Evolutionary conservation across 2,797 vertebrate species (phyloP), one percentile per base, ranked within the genome.

Genomic region (Antrozous pallidus): DNA sequence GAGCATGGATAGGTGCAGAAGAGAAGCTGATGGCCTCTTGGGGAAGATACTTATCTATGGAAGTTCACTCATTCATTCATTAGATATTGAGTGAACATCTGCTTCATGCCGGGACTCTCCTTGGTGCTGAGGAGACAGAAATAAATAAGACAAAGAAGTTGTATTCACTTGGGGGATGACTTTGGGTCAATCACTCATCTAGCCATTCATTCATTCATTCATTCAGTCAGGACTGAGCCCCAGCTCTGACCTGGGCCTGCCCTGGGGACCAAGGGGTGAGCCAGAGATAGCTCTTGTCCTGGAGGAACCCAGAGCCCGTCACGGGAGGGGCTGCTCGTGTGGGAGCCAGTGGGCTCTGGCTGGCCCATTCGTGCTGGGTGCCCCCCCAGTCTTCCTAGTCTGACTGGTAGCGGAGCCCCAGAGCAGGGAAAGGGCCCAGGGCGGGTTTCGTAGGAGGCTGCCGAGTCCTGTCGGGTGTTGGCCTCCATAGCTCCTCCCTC

Each of bases 331-430:
- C 56, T 1, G 4, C 42, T 42, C 1, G 0, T 36, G 40, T 22
- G 20, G 75, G 33, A 7, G 17, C 38, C 17, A 0, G 8, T 1
- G 6, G n/a, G 71, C 63, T 1, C 14, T 8, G 69, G 51, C 31
- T 0, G 5, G 31, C n/a, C 26, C 3, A 0, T 8, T 1, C 1
- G 31, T 24, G 14, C 26, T 16, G 38, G 36, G 38, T 17, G 47
- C 33, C 49, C 1, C 63, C n/a, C 38, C 28, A 2, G 87, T 22
- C 71, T 36, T 56, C 42, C 79, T 1, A 0, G 20, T 61, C 88
- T 14, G 28, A 2, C 31, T 3, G 0, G 14, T 38, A 4, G 63
- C 16, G 33, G 63, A 77, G 38, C 28, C 28, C 28, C 36, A 13
- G 36, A 17, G 5, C 8, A 7, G 36, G 31, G 54, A 6, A 1